Percentiles rank a stretch among this genome's conserved stretches.
Evolutionary conservation across 1,140 invertebrate genomes (phyloP).

Genomic region (Cyclina sinensis): DNA sequence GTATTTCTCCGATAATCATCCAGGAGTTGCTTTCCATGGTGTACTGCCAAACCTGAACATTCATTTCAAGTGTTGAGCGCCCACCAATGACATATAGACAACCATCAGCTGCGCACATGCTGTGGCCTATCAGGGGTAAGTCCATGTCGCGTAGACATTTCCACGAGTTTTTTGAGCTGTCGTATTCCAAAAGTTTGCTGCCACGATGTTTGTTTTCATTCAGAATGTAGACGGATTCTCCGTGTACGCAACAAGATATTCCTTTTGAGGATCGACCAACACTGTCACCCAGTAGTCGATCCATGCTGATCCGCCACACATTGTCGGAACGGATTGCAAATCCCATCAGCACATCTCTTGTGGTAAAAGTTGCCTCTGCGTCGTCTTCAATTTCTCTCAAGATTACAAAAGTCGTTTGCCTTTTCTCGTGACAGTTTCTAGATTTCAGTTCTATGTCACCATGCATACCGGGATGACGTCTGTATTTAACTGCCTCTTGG

Average conservation of each 20-base stretch:
- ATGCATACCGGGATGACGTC: conserved; percentile 44
- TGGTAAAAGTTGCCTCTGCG: not conserved
- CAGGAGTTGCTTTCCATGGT: conserved; percentile 29
- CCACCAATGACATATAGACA: conserved; percentile 53
- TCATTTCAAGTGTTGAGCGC: not conserved
- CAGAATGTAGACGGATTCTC: conserved; percentile 5
- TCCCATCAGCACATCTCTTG: not conserved
- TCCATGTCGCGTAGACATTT: not conserved
- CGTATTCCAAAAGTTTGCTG: conserved; percentile 5
- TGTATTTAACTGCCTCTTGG: conserved; percentile 15
- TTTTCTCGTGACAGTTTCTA: conserved; percentile 26
- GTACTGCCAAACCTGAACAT: conserved; percentile 27
- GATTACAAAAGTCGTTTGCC: conserved; percentile 4
- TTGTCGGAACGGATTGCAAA: not conserved
- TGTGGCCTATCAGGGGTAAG: conserved; percentile 2
- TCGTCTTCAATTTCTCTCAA: not conserved
- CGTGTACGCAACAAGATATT: conserved; percentile 37
- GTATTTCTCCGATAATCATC: conserved; percentile 26
- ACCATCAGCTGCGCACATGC: conserved; percentile 20
- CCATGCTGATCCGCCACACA: not conserved
- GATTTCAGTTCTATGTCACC: conserved; percentile 37
- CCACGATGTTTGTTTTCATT: not conserved
- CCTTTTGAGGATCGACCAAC: too few species aligned
- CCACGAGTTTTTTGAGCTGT: not conserved
- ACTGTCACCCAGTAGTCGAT: not conserved